A percentile compares a stretch with the other conserved stretches of the same genome.
Conservation (phyloP, 2,797 vertebrate genomes). For the Fistularia tabacaria region DNA sequence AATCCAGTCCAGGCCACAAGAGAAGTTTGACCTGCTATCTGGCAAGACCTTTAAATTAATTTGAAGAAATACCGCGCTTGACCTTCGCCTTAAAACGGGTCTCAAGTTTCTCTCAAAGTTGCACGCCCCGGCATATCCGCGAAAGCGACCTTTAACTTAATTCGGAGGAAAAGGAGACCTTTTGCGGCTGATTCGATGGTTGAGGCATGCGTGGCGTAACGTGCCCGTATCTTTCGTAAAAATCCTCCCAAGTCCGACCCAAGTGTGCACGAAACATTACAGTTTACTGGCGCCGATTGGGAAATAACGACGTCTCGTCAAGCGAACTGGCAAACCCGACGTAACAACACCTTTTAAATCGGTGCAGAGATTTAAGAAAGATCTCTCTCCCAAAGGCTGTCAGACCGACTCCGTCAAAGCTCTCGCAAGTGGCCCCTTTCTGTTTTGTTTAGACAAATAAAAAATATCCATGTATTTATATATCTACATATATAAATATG, state of each 20-base stretch:
- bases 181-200: slow-evolving; percentile 35
- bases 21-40: slow-evolving; percentile 50
- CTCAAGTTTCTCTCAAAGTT: not conserved
- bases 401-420: slow-evolving; percentile 32
- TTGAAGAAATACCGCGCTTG: not conserved
- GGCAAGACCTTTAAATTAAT: slow-evolving; percentile 10
- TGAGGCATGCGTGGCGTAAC: slow-evolving; percentile 56
- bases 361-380: slow-evolving; percentile 50
- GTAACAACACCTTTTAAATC: slow-evolving; percentile 15
- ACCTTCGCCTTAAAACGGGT: not conserved
- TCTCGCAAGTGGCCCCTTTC: slow-evolving; percentile 7
- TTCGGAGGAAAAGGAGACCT: slow-evolving; percentile 13
- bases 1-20: slow-evolving; percentile 54
- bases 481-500: not conserved
- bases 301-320: not conserved
- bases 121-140: slow-evolving; percentile 4
- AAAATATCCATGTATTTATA: not conserved
- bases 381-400: slow-evolving; percentile 17
- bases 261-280: slow-evolving; percentile 3
- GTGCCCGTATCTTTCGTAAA: slow-evolving; percentile 32
- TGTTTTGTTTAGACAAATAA: slow-evolving; percentile 18
- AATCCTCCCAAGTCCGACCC: slow-evolving; percentile 18
- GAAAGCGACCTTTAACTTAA: slow-evolving; percentile 17
- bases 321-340: not conserved
- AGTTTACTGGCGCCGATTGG: not conserved